A percentile compares a stretch with the other conserved stretches of the same genome.
Conservation (phyloP, 1,140 invertebrate genomes). For the Brachionus paranguensis region DNA sequence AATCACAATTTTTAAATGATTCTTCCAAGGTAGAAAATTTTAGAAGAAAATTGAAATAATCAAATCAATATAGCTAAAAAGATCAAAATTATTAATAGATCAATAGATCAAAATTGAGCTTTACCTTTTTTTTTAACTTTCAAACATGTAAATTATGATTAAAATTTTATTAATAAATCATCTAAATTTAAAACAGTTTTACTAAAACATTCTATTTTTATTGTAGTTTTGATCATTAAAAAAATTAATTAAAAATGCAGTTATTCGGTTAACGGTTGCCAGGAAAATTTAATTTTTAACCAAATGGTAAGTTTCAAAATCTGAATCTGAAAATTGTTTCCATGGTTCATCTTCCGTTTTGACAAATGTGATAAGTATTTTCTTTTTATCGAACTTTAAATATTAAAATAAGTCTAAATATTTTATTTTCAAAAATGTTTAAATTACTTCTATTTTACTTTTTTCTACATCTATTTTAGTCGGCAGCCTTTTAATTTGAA, state of each 20-base stretch:
- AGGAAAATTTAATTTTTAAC: background rate
- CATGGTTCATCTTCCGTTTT: conserved; percentile 5
- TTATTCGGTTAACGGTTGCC: background rate
- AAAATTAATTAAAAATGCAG: background rate
- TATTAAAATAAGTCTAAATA: background rate
- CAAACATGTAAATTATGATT: background rate
- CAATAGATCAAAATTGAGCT: too few species aligned
- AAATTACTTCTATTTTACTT: conserved; percentile 10
- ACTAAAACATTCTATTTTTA: background rate
- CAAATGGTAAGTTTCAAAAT: conserved; percentile 32
- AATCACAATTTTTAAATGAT: too few species aligned
- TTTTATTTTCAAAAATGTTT: background rate
- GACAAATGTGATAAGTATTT: background rate
- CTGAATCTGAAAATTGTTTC: background rate
- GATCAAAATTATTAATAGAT: too few species aligned
- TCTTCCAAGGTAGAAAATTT: too few species aligned
- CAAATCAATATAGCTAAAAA: too few species aligned
- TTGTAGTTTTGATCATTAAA: background rate
- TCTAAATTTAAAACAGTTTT: background rate
- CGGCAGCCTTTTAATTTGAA: conserved; percentile 15
- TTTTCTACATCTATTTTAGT: background rate
- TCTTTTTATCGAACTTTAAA: background rate
- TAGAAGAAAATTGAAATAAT: too few species aligned
- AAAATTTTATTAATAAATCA: background rate
- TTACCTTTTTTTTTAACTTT: too few species aligned